Evolutionary conservation across 1,140 invertebrate species (phyloP), one percentile per base, ranked within the genome.

Genomic region (Chlorops oryzae): DNA sequence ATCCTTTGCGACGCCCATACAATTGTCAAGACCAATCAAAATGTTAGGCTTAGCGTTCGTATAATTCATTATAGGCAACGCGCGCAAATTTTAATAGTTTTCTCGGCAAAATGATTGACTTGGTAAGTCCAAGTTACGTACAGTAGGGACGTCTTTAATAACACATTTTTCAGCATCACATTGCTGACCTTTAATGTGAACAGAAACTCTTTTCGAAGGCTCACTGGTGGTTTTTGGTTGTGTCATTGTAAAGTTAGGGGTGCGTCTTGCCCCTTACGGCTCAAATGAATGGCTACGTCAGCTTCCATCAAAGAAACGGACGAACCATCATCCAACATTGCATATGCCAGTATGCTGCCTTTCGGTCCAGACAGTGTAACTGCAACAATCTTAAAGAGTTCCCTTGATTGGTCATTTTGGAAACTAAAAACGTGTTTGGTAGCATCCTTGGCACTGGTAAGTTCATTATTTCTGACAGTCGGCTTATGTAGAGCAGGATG

Each of bases 401-500:
- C 20, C n/a, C 18, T n/a, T 15, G 21, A 15, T 32, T 23, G 13
- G 18, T 21, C 5, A 23, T 24, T 17, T 3, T 40, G 27, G 20
- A 5, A 2, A 4, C 15, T 3, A 22, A 17, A n/a, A 21, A 17
- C 5, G 5, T 24, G 7, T 22, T 10, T 24, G 5, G 7, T 22
- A 21, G n/a, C n/a, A n/a, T n/a, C n/a, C n/a, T n/a, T n/a, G n/a
- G n/a, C n/a, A n/a, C n/a, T n/a, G n/a, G 41, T 9, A 12, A 12
- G 7, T 43, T 17, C 17, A n/a, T 25, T 20, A 18, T 6, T 6
- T 7, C 44, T 28, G n/a, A n/a, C n/a, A n/a, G n/a, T n/a, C n/a
- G n/a, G n/a, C n/a, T n/a, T n/a, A 24, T 51, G 50, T 12, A 51
- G 18, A 32, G 46, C 18, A 28, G 28, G 37, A 23, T 51, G 18